Percentiles rank a stretch among this genome's conserved stretches.
Evolutionary conservation across 2,113 vertebrate genomes (phyloP).

Genomic region (Cyrtonyx montezumae): DNA sequence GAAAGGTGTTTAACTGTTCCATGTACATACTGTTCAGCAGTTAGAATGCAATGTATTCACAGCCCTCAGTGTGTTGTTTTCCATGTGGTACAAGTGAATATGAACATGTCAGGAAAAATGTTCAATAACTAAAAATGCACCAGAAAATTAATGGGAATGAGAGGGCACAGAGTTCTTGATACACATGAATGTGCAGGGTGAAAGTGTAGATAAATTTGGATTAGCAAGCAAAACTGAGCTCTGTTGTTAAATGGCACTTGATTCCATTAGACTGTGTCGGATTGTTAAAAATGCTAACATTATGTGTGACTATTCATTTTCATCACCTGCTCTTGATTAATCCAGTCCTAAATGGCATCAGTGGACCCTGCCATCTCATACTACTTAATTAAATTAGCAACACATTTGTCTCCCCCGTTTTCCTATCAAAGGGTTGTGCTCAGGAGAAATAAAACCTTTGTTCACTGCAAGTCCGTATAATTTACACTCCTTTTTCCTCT

Average conservation of each 20-base stretch:
- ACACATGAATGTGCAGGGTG: constrained; percentile 48
- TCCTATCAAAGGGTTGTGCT: constrained; percentile 83
- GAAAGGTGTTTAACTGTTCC: background rate
- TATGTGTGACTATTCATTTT: constrained; percentile 83
- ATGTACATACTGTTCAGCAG: background rate
- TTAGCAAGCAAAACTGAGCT: constrained; percentile 71
- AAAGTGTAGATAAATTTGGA: constrained; percentile 66
- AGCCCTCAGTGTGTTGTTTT: background rate
- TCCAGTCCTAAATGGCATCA: constrained; percentile 80
- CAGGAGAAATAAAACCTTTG: constrained; percentile 84
- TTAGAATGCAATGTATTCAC: background rate
- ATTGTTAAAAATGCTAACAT: constrained; percentile 78
- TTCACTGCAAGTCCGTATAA: constrained; percentile 78
- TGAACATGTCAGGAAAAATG: background rate
- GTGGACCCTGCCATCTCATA: constrained; percentile 80
- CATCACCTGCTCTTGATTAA: constrained; percentile 84
- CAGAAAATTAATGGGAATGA: constrained; percentile 61
- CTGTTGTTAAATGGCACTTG: constrained; percentile 72
- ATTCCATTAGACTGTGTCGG: constrained; percentile 76
- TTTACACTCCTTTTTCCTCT: constrained; percentile 76
- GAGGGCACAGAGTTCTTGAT: constrained; percentile 50
- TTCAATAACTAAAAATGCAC: constrained; percentile 58
- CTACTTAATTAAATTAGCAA: constrained; percentile 88
- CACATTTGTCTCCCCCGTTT: constrained; percentile 85
- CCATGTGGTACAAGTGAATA: background rate